phyloP scores from a whole-genome alignment of 2,797 vertebrate species.

The Distichodus sexfasciatus region DNA sequence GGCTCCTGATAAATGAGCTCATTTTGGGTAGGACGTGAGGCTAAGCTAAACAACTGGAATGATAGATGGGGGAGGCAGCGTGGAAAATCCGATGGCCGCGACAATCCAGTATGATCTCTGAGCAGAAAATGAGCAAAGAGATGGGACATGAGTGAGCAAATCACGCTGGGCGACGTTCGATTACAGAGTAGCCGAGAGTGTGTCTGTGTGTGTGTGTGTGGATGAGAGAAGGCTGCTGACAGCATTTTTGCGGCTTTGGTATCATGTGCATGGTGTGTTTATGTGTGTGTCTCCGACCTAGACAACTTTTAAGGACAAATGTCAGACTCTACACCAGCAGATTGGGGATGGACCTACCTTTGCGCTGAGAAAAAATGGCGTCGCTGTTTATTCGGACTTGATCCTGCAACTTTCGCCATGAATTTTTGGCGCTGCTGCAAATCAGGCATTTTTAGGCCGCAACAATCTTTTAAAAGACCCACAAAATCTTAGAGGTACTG shows the following conservation, averaged over 20 bases:
- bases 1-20: slow-evolving; percentile 62
- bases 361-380: too few relatives aligned
- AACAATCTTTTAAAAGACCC: too few relatives aligned
- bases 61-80: slow-evolving; percentile 60
- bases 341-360: too few relatives aligned
- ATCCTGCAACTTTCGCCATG: too few relatives aligned
- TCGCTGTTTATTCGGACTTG: too few relatives aligned
- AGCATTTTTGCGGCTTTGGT: neutral
- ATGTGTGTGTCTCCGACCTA: neutral
- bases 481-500: too few relatives aligned
- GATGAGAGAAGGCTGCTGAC: too few relatives aligned
- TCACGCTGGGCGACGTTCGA: slow-evolving; percentile 41
- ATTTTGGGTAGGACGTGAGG: slow-evolving; percentile 58
- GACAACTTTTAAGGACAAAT: too few relatives aligned
- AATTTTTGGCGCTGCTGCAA: too few relatives aligned
- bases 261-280: neutral
- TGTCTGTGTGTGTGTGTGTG: slow-evolving; percentile 2
- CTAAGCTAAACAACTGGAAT: slow-evolving; percentile 58
- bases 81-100: slow-evolving; percentile 61
- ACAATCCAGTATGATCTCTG: slow-evolving; percentile 63
- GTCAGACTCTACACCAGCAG: too few relatives aligned
- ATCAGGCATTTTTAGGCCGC: too few relatives aligned
- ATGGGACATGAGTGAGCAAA: slow-evolving; percentile 54
- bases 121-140: slow-evolving; percentile 69
- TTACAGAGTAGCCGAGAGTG: slow-evolving; percentile 19